Percentiles rank a stretch among this genome's conserved stretches.
These are phyloP conservation scores for Pachypsylla venusta DNA, from an alignment of 1,140 invertebrate species.

Conservation along the genomic window DNA sequence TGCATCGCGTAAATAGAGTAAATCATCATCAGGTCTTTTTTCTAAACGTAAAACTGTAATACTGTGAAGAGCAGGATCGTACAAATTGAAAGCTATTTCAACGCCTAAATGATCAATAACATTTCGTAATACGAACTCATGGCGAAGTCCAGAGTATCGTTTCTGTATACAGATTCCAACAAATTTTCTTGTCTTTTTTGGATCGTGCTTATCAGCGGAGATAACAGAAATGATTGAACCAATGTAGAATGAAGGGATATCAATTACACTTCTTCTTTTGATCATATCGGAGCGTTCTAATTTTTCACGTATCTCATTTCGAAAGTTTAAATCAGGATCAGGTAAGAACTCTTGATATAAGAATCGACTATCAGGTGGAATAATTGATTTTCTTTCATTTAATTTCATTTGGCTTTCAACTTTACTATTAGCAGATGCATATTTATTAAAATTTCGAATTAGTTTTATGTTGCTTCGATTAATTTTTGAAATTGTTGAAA, in stretches of 20 bases:
- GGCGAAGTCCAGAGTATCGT: conserved; percentile 57
- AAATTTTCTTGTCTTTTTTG: conserved; percentile 74
- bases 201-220: conserved; percentile 72
- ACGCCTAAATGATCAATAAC: conserved; percentile 80
- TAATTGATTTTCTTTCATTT: not conserved
- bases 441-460: not conserved
- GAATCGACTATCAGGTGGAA: conserved; percentile 45
- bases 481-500: not conserved
- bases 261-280: conserved; percentile 57
- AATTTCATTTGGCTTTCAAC: too few relatives aligned
- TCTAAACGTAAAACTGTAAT: conserved; percentile 85
- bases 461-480: not conserved
- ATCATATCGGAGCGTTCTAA: conserved; percentile 89
- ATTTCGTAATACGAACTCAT: conserved; percentile 81
- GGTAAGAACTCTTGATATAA: conserved; percentile 92
- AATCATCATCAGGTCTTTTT: conserved; percentile 78
- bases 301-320: conserved; percentile 73
- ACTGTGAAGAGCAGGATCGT: conserved; percentile 80
- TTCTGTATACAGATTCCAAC: conserved; percentile 92
- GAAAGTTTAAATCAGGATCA: conserved; percentile 54
- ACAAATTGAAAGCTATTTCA: conserved; percentile 79
- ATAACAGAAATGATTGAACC: conserved; percentile 84
- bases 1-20: conserved; percentile 88
- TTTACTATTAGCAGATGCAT: not conserved
- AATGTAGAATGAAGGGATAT: conserved; percentile 96